Base-by-base conservation (phyloP, 2,797 vertebrate genomes). In the Parauchenoglanis ngamensis region DNA sequence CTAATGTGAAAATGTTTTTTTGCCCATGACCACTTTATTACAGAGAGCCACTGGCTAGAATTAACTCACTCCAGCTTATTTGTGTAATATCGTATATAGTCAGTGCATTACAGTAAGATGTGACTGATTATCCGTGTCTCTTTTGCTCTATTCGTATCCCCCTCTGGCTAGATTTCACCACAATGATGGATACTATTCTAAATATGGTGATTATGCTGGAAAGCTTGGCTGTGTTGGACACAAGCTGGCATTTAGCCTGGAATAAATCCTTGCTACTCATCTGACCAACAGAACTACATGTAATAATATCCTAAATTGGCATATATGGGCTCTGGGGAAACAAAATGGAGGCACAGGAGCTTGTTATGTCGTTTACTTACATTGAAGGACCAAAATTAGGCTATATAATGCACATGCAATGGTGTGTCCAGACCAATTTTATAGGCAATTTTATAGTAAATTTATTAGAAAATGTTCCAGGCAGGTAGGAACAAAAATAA, bases 241-340 rank as follows among this genome's bases (percentile, higher is more conserved):
- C 54, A n/a, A 70, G 70, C 90, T 90, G 63, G 81, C 0, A 67
- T 83, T 67, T 83, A 67, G 80, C 35, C 88, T 91, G 93, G 94
- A 91, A 89, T 13, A 54, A 28, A 85, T 79, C 89, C 88, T 89
- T 75, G 85, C 79, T 86, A 92, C 90, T 91, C 93, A 94, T 86
- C 83, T 87, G 91, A 90, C 90, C 88, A 92, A 91, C 92, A 80
- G 83, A 75, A 86, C 90, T 65, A 63, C 40, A 81, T 28, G 79
- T 46, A 88, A 88, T 93, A 94, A 95, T 94, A 92, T 93, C 92
- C 90, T 90, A 92, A 89, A 91, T 90, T 90, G 89, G 85, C 85
- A 83, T n/a, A 52, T 79, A 11, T 90, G 91, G 92, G 92, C 91
- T 87, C 90, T 89, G 88, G 89, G 91, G 91, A 79, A 65, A 70